A percentile compares a stretch with the other conserved stretches of the same genome.
Conservation (phyloP, 2,888 invertebrate genomes). For the Thereva unica region DNA sequence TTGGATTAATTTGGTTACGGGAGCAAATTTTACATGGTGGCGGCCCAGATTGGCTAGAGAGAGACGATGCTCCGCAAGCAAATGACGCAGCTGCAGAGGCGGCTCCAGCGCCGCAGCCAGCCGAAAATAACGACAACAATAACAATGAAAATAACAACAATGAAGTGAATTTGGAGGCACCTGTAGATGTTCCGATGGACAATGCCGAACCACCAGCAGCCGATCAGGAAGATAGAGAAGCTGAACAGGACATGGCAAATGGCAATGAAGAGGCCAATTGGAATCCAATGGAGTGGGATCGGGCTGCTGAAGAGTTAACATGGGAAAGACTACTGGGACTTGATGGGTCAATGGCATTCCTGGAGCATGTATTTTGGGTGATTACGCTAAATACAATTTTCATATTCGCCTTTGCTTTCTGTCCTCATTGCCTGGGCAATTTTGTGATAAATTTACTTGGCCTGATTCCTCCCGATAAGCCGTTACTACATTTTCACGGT, state of each 20-base stretch:
- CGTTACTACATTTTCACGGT: slow-evolving; percentile 85
- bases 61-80: slow-evolving; percentile 40
- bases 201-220: slow-evolving; percentile 52
- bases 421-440: slow-evolving; percentile 93
- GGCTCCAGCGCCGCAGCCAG: slow-evolving; percentile 50
- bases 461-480: slow-evolving; percentile 54
- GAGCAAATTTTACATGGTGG: slow-evolving; percentile 98
- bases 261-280: slow-evolving; percentile 85
- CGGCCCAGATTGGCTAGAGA: slow-evolving; percentile 90
- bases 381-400: slow-evolving; percentile 96
- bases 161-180: slow-evolving; percentile 50
- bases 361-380: slow-evolving; percentile 99
- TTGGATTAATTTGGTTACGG: slow-evolving; percentile 94
- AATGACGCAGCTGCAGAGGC: slow-evolving; percentile 54
- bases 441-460: slow-evolving; percentile 76
- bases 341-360: slow-evolving; percentile 94
- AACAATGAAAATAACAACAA: slow-evolving; percentile 60
- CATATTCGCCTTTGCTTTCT: slow-evolving; percentile 95
- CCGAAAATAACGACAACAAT: slow-evolving; percentile 43
- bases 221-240: slow-evolving; percentile 56
- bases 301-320: slow-evolving; percentile 95
- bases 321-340: slow-evolving; percentile 96
- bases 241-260: slow-evolving; percentile 58
- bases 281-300: slow-evolving; percentile 99
- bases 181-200: slow-evolving; percentile 51